These are phyloP conservation scores for Leucophenga maculata DNA, from an alignment of 2,888 invertebrate genomes.

Conservation along the genomic window DNA sequence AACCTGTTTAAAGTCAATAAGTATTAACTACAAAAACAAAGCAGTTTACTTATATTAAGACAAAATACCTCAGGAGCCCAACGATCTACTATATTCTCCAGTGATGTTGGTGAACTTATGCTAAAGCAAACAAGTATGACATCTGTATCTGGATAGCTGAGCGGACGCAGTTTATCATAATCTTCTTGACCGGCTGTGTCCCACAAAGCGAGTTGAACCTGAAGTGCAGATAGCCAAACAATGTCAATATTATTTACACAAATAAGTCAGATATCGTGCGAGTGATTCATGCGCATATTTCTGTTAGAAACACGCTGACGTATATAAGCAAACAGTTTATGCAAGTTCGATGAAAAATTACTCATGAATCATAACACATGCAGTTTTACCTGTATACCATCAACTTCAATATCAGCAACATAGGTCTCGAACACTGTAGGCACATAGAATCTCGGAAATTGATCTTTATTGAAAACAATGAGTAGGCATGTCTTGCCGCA, in stretches of 20 bases:
- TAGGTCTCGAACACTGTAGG: slow-evolving; percentile 99
- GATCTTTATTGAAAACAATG: slow-evolving; percentile 98
- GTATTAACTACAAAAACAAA: slow-evolving; percentile 23
- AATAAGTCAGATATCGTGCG: neutral
- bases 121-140: slow-evolving; percentile 99
- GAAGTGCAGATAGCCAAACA: slow-evolving; percentile 8
- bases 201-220: slow-evolving; percentile 92
- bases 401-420: slow-evolving; percentile 99
- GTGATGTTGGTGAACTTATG: slow-evolving; percentile 97
- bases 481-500: slow-evolving; percentile 99
- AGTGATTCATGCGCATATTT: neutral
- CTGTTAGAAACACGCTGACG: neutral
- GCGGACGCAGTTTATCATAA: slow-evolving; percentile 93
- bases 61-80: slow-evolving; percentile 99
- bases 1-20: slow-evolving; percentile 56
- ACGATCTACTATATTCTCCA: slow-evolving; percentile 99
- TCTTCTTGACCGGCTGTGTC: slow-evolving; percentile 98
- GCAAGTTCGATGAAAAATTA: neutral
- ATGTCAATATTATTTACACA: neutral
- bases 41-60: neutral
- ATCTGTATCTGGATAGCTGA: slow-evolving; percentile 98
- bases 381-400: slow-evolving; percentile 88
- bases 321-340: neutral
- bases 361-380: no score
- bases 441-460: slow-evolving; percentile 99